Percentiles rank a stretch among this genome's conserved stretches.
Conservation (phyloP, 2,113 vertebrate genomes). For the Salvator merianae region DNA sequence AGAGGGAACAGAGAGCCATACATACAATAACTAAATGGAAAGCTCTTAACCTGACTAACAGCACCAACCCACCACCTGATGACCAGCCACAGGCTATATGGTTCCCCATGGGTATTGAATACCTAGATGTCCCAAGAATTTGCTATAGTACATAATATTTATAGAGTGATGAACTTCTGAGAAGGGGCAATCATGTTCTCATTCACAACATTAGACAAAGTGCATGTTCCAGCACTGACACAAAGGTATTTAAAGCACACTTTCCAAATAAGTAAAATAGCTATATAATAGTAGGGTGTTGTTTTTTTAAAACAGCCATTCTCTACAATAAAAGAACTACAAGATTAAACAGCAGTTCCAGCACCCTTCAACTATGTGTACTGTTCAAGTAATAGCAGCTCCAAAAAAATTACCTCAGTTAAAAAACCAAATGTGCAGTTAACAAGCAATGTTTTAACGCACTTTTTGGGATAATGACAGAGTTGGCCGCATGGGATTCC, state of each 20-base stretch:
- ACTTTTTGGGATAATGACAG: background rate
- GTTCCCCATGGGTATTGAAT: too few species aligned
- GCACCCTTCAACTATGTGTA: too few species aligned
- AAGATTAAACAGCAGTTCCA: background rate
- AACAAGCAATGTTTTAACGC: background rate
- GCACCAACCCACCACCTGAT: too few species aligned
- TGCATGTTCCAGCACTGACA: background rate
- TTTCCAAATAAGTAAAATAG: background rate
- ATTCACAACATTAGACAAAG: too few species aligned
- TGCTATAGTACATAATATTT: too few species aligned
- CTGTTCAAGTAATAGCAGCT: background rate
- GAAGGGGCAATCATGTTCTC: background rate
- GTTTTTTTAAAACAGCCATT: background rate
- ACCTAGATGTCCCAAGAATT: too few species aligned
- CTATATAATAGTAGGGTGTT: background rate
- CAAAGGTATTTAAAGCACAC: background rate
- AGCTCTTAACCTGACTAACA: too few species aligned
- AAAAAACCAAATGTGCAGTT: background rate
- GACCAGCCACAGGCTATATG: too few species aligned
- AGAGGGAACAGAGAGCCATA: too few species aligned
- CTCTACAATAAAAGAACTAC: background rate
- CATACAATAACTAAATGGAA: too few species aligned
- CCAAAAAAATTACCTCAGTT: background rate
- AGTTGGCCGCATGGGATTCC: background rate
- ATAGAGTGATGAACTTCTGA: background rate